Conservation (phyloP, 2,113 vertebrate species). For the Hemicordylus capensis region DNA sequence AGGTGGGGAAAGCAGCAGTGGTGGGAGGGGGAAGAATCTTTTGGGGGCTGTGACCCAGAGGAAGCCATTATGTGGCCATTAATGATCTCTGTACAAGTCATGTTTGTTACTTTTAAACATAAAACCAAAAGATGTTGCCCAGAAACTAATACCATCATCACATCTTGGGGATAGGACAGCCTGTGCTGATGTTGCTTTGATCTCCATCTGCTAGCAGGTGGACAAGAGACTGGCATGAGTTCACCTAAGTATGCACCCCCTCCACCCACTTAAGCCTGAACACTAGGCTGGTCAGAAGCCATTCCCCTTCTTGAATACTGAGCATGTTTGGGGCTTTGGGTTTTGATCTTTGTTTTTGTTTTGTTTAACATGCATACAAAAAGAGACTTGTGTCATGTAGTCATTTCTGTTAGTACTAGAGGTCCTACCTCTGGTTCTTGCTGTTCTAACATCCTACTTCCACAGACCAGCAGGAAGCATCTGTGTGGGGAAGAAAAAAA, state of each 20-base stretch:
- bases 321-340: too few relatives aligned
- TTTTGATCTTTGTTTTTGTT: background rate
- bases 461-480: conserved; percentile 67
- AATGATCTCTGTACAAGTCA: too few relatives aligned
- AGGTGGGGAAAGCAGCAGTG: too few relatives aligned
- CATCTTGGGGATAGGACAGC: background rate
- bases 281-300: background rate
- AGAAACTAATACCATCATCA: too few relatives aligned
- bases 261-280: background rate
- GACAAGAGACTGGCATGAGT: background rate
- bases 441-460: conserved; percentile 85
- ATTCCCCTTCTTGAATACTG: background rate
- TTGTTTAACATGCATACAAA: background rate
- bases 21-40: too few relatives aligned
- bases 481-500: conserved; percentile 42
- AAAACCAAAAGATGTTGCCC: too few relatives aligned
- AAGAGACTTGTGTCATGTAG: background rate
- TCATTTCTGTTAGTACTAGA: background rate
- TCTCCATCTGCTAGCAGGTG: background rate
- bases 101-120: too few relatives aligned
- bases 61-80: too few relatives aligned
- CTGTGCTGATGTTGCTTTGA: background rate
- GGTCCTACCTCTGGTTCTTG: conserved; percentile 86
- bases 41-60: too few relatives aligned
- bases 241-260: too few relatives aligned